Base-by-base conservation (phyloP, 2,888 invertebrate species). In the Acheta domesticus region DNA sequence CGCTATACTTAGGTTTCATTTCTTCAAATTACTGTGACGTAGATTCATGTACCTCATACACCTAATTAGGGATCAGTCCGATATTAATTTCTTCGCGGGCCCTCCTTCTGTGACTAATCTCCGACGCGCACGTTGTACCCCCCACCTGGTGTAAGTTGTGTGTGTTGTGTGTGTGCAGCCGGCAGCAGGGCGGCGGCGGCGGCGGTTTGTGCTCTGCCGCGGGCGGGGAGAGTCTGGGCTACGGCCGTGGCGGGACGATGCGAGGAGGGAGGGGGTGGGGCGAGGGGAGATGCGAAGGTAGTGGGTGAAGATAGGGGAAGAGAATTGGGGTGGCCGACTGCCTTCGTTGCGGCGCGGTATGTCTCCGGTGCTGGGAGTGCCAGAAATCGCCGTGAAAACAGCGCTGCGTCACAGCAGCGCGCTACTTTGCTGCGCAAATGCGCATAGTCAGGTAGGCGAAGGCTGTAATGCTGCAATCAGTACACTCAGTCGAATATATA, bases 61-160 rank as follows among this genome's bases (percentile, higher is more conserved):
- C 62, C 62, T 62, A 62, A 62, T 62, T 62, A 62, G 62, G 62
- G 62, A 62, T 62, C 62, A 62, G 62, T 62, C 62, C 62, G 62
- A 62, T 62, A 62, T 62, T 62, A 62, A 62, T 62, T 62, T 62
- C 62, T 62, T 62, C n/a, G 62, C 62, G 62, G 16, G 62, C 8
- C 62, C 62, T 14, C 62, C 62, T 62, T n/a, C 62, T 62, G 62
- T 62, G 62, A 62, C 16, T 62, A 62, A 62, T 62, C 62, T 19
- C 62, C 16, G 62, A 14, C 62, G 62, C 14, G 62, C 62, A 36
- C 36, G 36, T 36, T 36, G 36, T 36, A 36, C 36, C 36, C 36
- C 62, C 62, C 62, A 62, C 62, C 62, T 62, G 5, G 14, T n/a
- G 62, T 14, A 8, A 36, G 36, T 36, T 8, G 23, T 36, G 36